These are phyloP conservation scores for Trichonephila clavata DNA, from an alignment of 1,140 invertebrate species.

Conservation along the genomic window DNA sequence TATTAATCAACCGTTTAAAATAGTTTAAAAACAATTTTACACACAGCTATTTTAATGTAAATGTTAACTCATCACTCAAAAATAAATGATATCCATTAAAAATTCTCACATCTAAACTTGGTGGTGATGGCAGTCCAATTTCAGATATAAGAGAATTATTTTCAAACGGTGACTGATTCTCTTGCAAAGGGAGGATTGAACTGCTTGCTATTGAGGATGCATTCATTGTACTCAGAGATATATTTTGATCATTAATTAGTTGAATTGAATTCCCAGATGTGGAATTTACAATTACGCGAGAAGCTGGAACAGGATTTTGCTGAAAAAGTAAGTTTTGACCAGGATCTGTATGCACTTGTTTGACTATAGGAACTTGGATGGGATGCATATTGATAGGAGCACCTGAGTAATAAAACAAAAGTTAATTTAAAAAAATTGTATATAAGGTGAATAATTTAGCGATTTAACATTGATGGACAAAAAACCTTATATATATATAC, in stretches of 20 bases:
- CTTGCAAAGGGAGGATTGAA: background rate
- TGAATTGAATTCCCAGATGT: slow-evolving; percentile 51
- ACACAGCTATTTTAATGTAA: too few relatives aligned
- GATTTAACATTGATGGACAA: too few relatives aligned
- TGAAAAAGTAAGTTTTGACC: slow-evolving; percentile 61
- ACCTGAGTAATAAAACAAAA: slow-evolving; percentile 20
- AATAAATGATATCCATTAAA: background rate
- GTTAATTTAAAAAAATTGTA: background rate
- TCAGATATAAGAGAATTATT: slow-evolving; percentile 15
- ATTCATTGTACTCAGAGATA: background rate
- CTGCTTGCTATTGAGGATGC: background rate
- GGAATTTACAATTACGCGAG: slow-evolving; percentile 52
- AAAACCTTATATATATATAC: too few relatives aligned
- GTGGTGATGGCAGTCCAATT: slow-evolving; percentile 15
- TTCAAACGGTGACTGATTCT: background rate
- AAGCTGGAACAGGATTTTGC: slow-evolving; percentile 41
- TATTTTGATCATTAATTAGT: slow-evolving; percentile 51
- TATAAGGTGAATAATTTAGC: background rate
- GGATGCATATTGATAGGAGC: slow-evolving; percentile 69
- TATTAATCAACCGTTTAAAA: too few relatives aligned
- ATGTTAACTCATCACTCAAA: too few relatives aligned
- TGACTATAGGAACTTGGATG: slow-evolving; percentile 71
- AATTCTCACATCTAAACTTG: slow-evolving; percentile 61
- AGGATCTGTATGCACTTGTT: slow-evolving; percentile 53
- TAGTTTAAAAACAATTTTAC: too few relatives aligned